Base-by-base conservation (phyloP, 2,797 vertebrate genomes). In the Oreochromis mossambicus region DNA sequence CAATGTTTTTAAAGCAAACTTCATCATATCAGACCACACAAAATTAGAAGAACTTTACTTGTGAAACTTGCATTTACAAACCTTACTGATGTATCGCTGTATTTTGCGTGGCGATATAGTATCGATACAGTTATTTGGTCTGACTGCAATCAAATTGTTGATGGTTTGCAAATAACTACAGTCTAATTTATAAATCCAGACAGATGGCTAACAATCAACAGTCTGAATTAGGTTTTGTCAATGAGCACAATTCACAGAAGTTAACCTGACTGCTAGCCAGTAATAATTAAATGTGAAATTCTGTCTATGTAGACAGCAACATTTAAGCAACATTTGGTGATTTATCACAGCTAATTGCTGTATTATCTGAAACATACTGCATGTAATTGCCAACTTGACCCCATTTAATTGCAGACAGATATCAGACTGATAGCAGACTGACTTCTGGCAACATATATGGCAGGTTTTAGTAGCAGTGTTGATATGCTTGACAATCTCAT, bases 241-340 rank as follows among this genome's bases (percentile, higher is more conserved):
- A 63, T 38, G 4, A 38, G 19, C 58, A 63, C 32, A 21, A 63
- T 11, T 63, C 0, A 4, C 19, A 38, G 19, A 38, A 38, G 34
- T 38, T 36, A 38, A 38, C 0, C 2, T 38, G 34, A 38, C 19
- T 21, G 19, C 58, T 36, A 63, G 0, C 58, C 38, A 34, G 3
- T 5, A 38, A n/a, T 63, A 63, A 63, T 66, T 66, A 38, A 66
- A 38, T 38, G 3, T 1, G 4, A 21, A 66, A 3, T 38, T 38
- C 58, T 13, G 58, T 21, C 11, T 13, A 63, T n/a, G 32, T 34
- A 63, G 58, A 63, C 58, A 63, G 34, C 19, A 63, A 13, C 58
- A 63, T 7, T n/a, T 63, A 8, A n/a, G 34, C 32, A 36, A n/a
- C 34, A n/a, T 63, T 5, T 38, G 11, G 34, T 63, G 58, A 63